Conservation (phyloP, 2,888 invertebrate genomes). For the Rhyacophila evoluta region DNA sequence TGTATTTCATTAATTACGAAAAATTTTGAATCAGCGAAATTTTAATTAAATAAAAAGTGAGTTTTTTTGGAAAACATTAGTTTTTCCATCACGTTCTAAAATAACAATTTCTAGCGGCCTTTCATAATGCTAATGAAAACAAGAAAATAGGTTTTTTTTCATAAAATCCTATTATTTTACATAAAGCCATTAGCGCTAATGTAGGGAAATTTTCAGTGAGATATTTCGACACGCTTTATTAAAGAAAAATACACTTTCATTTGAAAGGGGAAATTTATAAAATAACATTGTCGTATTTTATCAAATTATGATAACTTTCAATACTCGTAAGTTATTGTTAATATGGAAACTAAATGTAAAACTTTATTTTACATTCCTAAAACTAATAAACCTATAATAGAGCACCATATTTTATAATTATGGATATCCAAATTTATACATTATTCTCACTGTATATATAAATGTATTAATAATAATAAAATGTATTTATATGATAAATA, state of each 20-base stretch:
- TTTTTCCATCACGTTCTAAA: constrained; percentile 24
- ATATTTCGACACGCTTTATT: constrained; percentile 20
- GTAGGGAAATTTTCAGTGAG: constrained; percentile 15
- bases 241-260: constrained; percentile 19
- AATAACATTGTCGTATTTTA: neutral
- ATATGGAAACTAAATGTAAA: neutral
- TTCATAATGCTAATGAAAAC: constrained; percentile 22
- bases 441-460: no score
- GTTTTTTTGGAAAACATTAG: constrained; percentile 20
- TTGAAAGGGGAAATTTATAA: constrained; percentile 10
- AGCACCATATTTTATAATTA: no score
- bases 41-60: constrained; percentile 10
- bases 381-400: no score
- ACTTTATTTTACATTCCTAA: no score
- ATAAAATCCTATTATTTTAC: constrained; percentile 24
- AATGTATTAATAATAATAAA: no score
- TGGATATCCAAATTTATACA: no score
- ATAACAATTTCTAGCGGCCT: constrained; percentile 22
- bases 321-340: neutral
- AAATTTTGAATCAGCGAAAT: neutral
- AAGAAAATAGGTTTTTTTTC: constrained; percentile 24
- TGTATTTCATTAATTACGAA: constrained; percentile 11
- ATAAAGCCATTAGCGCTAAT: constrained; percentile 19
- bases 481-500: no score
- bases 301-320: neutral